A percentile compares a stretch with the other conserved stretches of the same genome.
phyloP scores from a whole-genome alignment of 2,797 vertebrate genomes.

The Apogon talboti region DNA sequence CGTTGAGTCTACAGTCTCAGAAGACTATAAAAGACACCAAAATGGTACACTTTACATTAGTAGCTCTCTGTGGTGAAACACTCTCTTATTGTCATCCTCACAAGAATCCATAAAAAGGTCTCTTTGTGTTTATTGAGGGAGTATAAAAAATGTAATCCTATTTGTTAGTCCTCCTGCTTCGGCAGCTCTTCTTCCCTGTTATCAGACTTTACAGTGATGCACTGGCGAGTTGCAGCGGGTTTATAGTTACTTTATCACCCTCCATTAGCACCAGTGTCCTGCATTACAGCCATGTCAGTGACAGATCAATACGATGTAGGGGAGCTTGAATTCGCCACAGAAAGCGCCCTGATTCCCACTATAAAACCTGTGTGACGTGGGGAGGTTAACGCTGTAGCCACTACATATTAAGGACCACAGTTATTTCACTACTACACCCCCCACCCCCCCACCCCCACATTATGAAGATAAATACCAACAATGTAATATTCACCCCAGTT shows the following conservation, averaged over 20 bases:
- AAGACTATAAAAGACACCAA: constrained; percentile 47
- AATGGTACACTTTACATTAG: constrained; percentile 60
- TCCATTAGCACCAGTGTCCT: constrained; percentile 80
- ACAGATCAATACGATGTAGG: constrained; percentile 77
- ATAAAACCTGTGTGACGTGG: constrained; percentile 74
- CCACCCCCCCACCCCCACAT: not conserved
- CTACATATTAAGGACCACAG: constrained; percentile 35
- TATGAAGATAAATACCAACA: too few relatives aligned
- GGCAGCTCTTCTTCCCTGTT: constrained; percentile 27
- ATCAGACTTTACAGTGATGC: constrained; percentile 57
- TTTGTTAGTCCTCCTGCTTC: constrained; percentile 40
- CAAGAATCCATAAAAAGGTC: constrained; percentile 65
- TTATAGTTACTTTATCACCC: constrained; percentile 82
- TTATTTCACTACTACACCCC: constrained; percentile 25
- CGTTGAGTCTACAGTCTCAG: constrained; percentile 39
- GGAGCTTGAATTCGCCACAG: constrained; percentile 61
- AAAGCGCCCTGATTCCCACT: constrained; percentile 64
- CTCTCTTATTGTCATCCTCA: constrained; percentile 55
- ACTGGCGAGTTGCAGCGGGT: constrained; percentile 60
- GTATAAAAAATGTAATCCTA: constrained; percentile 51
- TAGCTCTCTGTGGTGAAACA: constrained; percentile 62
- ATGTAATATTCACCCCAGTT: too few relatives aligned
- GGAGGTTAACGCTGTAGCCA: constrained; percentile 41
- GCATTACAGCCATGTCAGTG: constrained; percentile 79
- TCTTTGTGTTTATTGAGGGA: constrained; percentile 60